Conservation (phyloP, 2,888 invertebrate species). For the Drosophila meridionalis region DNA sequence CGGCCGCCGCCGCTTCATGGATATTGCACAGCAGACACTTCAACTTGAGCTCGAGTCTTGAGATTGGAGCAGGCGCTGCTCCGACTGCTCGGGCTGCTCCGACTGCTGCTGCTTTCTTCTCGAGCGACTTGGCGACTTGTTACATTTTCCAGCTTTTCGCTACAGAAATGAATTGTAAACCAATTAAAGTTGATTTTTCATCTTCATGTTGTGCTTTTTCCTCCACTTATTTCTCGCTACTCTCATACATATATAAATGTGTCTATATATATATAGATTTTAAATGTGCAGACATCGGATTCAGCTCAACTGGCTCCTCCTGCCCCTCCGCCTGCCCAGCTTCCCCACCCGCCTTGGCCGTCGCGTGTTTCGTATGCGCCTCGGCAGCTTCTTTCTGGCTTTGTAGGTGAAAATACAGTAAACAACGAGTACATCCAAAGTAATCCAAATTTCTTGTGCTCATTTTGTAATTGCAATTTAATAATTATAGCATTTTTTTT, state of each 20-base stretch:
- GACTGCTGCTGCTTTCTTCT: constrained; percentile 66
- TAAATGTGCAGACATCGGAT: constrained; percentile 34
- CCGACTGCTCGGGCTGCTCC: constrained; percentile 39
- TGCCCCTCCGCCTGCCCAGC: background rate
- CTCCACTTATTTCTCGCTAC: constrained; percentile 13
- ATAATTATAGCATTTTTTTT: constrained; percentile 61
- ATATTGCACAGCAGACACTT: constrained; percentile 68
- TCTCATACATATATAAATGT: constrained; percentile 9
- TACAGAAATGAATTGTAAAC: constrained; percentile 75
- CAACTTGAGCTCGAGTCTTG: constrained; percentile 8
- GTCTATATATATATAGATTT: constrained; percentile 20
- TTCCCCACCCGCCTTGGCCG: constrained; percentile 5
- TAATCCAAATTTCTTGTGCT: constrained; percentile 47
- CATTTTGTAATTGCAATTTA: constrained; percentile 56
- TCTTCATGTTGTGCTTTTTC: constrained; percentile 37
- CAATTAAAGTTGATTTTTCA: constrained; percentile 76
- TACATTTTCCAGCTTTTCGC: constrained; percentile 73
- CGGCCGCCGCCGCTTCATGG: constrained; percentile 66
- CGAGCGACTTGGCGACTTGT: constrained; percentile 32
- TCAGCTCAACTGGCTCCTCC: background rate
- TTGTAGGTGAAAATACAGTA: constrained; percentile 76
- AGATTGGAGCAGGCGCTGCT: constrained; percentile 23
- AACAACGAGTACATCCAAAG: constrained; percentile 37
- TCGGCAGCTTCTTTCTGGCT: constrained; percentile 38
- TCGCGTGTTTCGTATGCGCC: constrained; percentile 46